Evolutionary conservation across 2,113 vertebrate species (phyloP).

Genomic region (Nothobranchius furzeri): DNA sequence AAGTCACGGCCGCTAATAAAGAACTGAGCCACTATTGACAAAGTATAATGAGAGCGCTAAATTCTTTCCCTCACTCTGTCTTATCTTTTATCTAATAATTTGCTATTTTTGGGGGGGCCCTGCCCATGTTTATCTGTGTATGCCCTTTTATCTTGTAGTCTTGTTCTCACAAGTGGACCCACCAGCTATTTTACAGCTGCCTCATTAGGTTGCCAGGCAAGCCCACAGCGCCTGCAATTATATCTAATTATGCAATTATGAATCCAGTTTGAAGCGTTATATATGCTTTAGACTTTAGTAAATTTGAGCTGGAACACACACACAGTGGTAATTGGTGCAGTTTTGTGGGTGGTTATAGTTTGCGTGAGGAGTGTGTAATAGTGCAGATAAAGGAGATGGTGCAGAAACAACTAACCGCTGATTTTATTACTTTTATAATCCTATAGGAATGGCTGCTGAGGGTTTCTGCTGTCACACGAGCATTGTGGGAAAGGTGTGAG

Average conservation of each 20-base stretch:
- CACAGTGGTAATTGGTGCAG: conserved; percentile 39
- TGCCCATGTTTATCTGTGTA: conserved; percentile 43
- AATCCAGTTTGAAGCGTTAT: conserved; percentile 53
- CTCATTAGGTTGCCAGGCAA: conserved; percentile 66
- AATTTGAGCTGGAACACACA: conserved; percentile 29
- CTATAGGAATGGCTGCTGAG: not conserved
- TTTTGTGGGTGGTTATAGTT: conserved; percentile 24
- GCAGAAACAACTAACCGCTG: not conserved
- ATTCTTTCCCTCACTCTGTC: conserved; percentile 22
- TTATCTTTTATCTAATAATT: conserved; percentile 34
- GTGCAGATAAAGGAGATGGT: conserved; percentile 2
- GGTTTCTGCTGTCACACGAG: not conserved
- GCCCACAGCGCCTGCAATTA: conserved; percentile 65
- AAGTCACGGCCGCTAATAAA: conserved; percentile 5
- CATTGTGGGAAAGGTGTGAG: not conserved
- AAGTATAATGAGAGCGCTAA: conserved; percentile 39
- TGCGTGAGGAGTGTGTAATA: not conserved
- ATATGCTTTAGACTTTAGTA: conserved; percentile 38
- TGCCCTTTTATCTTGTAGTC: conserved; percentile 62
- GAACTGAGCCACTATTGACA: conserved; percentile 40
- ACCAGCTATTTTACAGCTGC: conserved; percentile 54
- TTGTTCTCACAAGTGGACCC: conserved; percentile 65
- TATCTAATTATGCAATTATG: conserved; percentile 69
- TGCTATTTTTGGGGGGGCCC: conserved; percentile 18
- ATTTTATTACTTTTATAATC: conserved; percentile 1